A percentile compares a stretch with the other conserved stretches of the same genome.
phyloP scores from a whole-genome alignment of 2,888 invertebrate species.

The Gymnosoma rotundatum region DNA sequence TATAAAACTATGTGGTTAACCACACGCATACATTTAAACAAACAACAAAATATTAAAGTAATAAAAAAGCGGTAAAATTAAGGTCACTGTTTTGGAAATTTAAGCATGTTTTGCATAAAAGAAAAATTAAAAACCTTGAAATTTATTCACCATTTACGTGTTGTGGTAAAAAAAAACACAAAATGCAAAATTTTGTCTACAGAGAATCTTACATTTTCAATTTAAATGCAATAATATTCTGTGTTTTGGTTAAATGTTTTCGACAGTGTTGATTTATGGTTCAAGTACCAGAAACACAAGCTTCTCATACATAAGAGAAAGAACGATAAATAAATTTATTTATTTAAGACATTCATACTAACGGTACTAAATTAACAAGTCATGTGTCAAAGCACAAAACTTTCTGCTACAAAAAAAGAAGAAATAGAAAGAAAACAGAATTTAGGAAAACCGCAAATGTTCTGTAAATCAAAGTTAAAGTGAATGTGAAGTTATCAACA shows the following conservation, averaged over 20 bases:
- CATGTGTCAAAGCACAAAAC: constrained; percentile 17
- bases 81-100: constrained; percentile 23
- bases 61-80: background rate
- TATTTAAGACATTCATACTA: constrained; percentile 5
- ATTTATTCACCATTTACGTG: background rate
- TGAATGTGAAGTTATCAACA: constrained; percentile 18
- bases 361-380: constrained; percentile 39
- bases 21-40: constrained; percentile 10
- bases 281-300: constrained; percentile 4
- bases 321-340: background rate
- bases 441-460: background rate
- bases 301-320: background rate
- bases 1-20: constrained; percentile 60
- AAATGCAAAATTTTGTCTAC: background rate
- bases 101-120: constrained; percentile 5
- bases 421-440: background rate
- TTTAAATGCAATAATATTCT: constrained; percentile 9
- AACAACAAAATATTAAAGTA: background rate
- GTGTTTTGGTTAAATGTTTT: constrained; percentile 29
- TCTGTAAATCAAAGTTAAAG: background rate
- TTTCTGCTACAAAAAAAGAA: background rate
- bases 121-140: constrained; percentile 15
- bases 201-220: constrained; percentile 2
- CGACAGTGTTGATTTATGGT: constrained; percentile 29
- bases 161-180: background rate